These are phyloP conservation scores for Naso thynnoides DNA, from an alignment of 2,797 vertebrate species.

Conservation along the genomic window DNA sequence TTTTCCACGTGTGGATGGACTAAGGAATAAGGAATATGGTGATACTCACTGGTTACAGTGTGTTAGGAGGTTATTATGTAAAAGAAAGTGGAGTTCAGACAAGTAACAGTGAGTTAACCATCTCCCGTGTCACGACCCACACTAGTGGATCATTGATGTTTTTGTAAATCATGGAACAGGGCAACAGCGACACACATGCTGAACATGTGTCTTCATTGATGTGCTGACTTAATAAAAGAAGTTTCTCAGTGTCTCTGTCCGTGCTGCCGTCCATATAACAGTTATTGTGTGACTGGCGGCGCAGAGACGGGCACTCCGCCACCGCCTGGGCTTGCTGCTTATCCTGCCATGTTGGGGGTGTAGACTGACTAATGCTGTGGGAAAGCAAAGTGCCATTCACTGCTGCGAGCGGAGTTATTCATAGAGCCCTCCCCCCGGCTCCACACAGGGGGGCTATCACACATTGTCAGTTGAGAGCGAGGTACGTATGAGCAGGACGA, in stretches of 20 bases:
- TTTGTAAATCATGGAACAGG: not conserved
- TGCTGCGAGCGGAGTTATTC: constrained; percentile 77
- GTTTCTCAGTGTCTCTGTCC: constrained; percentile 10
- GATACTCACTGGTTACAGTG: constrained; percentile 8
- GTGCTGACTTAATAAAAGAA: constrained; percentile 3
- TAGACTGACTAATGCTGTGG: constrained; percentile 77
- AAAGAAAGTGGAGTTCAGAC: constrained; percentile 21
- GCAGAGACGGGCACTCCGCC: constrained; percentile 46
- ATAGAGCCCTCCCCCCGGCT: constrained; percentile 68
- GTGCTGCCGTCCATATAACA: constrained; percentile 26
- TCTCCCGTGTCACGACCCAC: constrained; percentile 14
- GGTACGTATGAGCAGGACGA: constrained; percentile 32
- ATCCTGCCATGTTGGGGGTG: constrained; percentile 74
- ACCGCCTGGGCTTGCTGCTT: constrained; percentile 61
- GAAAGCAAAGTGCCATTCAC: constrained; percentile 81
- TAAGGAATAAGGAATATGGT: no score
- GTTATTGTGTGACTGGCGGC: constrained; percentile 56
- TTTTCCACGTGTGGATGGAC: no score
- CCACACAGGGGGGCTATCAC: constrained; percentile 63
- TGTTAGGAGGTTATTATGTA: constrained; percentile 37
- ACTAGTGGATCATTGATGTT: constrained; percentile 51
- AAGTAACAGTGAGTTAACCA: constrained; percentile 8
- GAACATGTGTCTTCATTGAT: constrained; percentile 18
- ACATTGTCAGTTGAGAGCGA: constrained; percentile 64
- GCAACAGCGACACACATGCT: not conserved